Evolutionary conservation across 2,888 invertebrate genomes (phyloP).

Genomic region (Philaethria dido): DNA sequence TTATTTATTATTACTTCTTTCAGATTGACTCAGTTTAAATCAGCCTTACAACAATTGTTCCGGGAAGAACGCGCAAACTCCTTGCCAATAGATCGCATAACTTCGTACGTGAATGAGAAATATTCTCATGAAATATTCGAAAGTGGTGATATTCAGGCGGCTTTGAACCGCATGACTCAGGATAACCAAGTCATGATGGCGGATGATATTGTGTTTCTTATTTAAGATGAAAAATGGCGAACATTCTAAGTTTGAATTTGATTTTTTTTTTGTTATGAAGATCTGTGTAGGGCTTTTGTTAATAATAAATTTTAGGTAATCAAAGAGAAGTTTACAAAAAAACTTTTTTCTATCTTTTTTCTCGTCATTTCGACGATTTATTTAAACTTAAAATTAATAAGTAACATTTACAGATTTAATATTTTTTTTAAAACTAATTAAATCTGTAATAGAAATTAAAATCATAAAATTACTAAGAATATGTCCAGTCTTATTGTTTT

Average conservation of each 20-base stretch:
- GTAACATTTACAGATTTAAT: no score
- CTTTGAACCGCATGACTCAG: constrained; percentile 92
- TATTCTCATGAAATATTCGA: constrained; percentile 84
- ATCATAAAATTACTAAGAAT: no score
- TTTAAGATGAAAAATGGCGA: constrained; percentile 55
- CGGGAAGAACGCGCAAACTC: constrained; percentile 90
- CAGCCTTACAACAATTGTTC: constrained; percentile 89
- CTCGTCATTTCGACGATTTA: no score
- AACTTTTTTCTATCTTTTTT: no score
- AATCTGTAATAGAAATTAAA: no score
- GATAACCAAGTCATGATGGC: constrained; percentile 97
- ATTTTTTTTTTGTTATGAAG: background rate
- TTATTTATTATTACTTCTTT: constrained; percentile 8
- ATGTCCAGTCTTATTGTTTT: no score
- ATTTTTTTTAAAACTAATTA: no score
- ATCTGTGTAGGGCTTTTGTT: no score
- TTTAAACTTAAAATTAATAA: no score
- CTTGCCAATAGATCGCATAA: constrained; percentile 86
- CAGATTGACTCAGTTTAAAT: constrained; percentile 88
- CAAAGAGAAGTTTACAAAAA: no score
- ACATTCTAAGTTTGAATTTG: background rate
- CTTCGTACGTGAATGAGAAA: constrained; percentile 86
- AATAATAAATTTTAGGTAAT: no score
- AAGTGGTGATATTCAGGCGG: constrained; percentile 89
- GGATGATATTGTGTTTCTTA: constrained; percentile 92